A percentile compares a stretch with the other conserved stretches of the same genome.
phyloP scores from a whole-genome alignment of 2,113 vertebrate genomes.

The Ptychochromis oligacanthus region DNA sequence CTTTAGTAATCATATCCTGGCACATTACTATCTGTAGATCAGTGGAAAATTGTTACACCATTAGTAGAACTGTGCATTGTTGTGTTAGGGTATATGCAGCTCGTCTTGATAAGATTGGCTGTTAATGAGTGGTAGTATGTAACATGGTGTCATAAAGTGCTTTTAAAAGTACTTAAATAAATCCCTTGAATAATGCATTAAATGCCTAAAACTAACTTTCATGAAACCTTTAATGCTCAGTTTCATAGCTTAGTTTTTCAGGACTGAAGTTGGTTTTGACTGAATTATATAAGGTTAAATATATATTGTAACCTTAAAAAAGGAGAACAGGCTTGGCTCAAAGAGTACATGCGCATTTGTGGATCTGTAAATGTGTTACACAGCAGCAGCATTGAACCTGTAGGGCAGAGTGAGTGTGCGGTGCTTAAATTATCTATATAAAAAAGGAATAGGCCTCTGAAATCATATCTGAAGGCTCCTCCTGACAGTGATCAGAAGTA shows the following conservation, averaged over 20 bases:
- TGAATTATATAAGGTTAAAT: not conserved
- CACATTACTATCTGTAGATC: no score
- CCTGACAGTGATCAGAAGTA: conserved; percentile 33
- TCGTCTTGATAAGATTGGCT: not conserved
- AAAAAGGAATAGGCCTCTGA: conserved; percentile 20
- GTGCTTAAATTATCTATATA: not conserved
- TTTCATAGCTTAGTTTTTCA: not conserved
- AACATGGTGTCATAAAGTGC: not conserved
- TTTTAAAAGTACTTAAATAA: no score
- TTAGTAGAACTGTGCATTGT: not conserved
- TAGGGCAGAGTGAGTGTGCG: not conserved
- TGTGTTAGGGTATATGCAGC: not conserved
- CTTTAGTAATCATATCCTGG: no score
- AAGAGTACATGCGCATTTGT: not conserved
- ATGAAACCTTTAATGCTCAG: not conserved
- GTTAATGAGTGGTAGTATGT: not conserved
- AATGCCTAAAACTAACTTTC: not conserved
- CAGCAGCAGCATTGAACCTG: not conserved
- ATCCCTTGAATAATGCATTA: no score
- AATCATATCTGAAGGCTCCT: conserved; percentile 39
- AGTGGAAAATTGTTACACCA: no score
- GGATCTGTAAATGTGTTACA: no score
- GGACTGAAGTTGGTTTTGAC: not conserved
- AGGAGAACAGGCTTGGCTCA: not conserved
- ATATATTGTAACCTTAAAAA: not conserved